phyloP scores from a whole-genome alignment of 2,797 vertebrate species.

The Antrozous pallidus region DNA sequence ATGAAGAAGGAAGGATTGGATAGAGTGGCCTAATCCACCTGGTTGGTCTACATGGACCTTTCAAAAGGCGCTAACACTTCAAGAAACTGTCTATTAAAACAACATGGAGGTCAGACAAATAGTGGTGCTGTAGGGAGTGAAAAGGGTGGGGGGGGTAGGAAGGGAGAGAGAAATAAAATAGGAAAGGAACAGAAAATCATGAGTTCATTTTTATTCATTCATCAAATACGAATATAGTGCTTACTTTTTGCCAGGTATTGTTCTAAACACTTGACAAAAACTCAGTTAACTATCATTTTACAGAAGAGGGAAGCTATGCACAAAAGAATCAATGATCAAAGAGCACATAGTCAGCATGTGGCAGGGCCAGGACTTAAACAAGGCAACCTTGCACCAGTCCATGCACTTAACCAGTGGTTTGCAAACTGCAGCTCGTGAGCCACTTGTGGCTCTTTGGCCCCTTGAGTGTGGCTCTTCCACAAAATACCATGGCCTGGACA shows the following conservation, averaged over 20 bases:
- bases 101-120: not conserved
- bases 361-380: not conserved
- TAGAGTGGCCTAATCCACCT: not conserved
- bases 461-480: too few species aligned
- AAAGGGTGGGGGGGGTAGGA: too few species aligned
- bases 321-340: not conserved
- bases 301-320: slow-evolving; percentile 3
- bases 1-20: not conserved
- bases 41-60: not conserved
- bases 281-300: not conserved
- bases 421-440: too few species aligned
- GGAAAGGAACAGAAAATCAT: not conserved
- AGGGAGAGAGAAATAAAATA: too few species aligned
- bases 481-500: too few species aligned
- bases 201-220: not conserved
- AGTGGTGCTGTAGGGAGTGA: accelerated
- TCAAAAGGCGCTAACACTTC: not conserved
- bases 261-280: not conserved
- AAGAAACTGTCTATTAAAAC: not conserved
- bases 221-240: not conserved
- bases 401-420: not conserved
- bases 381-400: not conserved
- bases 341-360: not conserved
- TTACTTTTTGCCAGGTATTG: not conserved
- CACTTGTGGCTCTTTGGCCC: too few species aligned